phyloP scores from a whole-genome alignment of 2,113 vertebrate species.

The Zosterops hypoxanthus region DNA sequence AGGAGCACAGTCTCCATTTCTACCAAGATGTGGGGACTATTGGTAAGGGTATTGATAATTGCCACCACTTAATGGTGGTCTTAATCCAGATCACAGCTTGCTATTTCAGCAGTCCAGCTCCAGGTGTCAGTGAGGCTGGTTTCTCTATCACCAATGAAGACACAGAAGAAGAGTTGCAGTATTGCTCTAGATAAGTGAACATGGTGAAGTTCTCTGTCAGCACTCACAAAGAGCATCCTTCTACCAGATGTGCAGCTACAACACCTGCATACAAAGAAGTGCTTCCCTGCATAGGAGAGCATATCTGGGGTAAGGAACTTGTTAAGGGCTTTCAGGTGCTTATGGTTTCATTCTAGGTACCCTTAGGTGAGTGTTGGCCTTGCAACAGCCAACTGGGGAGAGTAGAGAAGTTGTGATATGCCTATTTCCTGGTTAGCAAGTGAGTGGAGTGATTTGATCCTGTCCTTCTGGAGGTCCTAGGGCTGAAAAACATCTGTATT shows the following conservation, averaged over 20 bases:
- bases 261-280: not conserved
- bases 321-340: not conserved
- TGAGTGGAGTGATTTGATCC: accelerated
- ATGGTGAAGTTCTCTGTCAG: not conserved
- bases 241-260: not conserved
- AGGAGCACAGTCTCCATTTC: not conserved
- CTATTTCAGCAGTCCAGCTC: not conserved
- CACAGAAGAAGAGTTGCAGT: not conserved
- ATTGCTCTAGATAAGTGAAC: not conserved
- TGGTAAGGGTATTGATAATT: not conserved
- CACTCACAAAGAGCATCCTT: not conserved
- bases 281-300: not conserved
- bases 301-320: not conserved
- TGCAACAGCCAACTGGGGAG: not conserved
- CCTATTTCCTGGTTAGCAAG: not conserved
- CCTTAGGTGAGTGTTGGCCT: not conserved
- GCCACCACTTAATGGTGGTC: not conserved
- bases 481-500: not conserved
- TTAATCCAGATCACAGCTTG: not conserved
- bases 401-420: not conserved
- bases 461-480: not conserved
- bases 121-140: not conserved
- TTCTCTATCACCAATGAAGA: not conserved
- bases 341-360: not conserved
- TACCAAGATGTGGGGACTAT: not conserved